These are phyloP conservation scores for Syngnathoides biaculeatus DNA, from an alignment of 2,113 vertebrate species.

Conservation along the genomic window DNA sequence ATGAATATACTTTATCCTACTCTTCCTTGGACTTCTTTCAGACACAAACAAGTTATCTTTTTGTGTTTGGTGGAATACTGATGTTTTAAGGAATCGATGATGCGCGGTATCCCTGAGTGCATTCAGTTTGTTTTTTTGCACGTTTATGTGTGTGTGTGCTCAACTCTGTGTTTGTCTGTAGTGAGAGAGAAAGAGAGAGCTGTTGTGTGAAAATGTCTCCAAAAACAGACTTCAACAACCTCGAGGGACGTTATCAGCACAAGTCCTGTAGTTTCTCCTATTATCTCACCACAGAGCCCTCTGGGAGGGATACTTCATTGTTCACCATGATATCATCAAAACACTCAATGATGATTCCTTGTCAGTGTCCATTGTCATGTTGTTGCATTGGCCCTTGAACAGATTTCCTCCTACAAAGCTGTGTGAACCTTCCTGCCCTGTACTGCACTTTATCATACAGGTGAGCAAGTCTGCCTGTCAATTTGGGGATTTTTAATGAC, in stretches of 20 bases:
- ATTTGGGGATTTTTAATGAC: no score
- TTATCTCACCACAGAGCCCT: slow-evolving; percentile 24
- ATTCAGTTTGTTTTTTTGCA: background rate
- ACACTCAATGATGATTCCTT: slow-evolving; percentile 37
- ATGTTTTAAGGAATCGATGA: slow-evolving; percentile 18
- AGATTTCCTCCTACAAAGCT: slow-evolving; percentile 1
- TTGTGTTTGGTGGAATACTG: background rate
- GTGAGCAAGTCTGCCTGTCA: background rate
- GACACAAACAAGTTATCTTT: slow-evolving; percentile 8
- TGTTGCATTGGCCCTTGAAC: slow-evolving; percentile 29
- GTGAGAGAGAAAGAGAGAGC: background rate
- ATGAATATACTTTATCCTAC: background rate
- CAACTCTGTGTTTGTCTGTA: background rate
- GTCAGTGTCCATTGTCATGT: slow-evolving; percentile 45
- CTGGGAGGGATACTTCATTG: slow-evolving; percentile 32
- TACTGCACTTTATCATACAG: background rate
- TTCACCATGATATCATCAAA: slow-evolving; percentile 47
- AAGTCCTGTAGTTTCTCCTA: slow-evolving; percentile 33
- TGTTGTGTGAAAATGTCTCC: slow-evolving; percentile 1
- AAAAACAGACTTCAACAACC: slow-evolving; percentile 24
- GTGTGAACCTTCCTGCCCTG: no score
- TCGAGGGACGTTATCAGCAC: slow-evolving; percentile 27
- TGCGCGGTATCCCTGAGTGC: slow-evolving; percentile 3
- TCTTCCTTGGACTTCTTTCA: background rate
- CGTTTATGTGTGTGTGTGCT: background rate